These are phyloP conservation scores for Elgaria multicarinata DNA, from an alignment of 2,113 vertebrate genomes.

Conservation along the genomic window DNA sequence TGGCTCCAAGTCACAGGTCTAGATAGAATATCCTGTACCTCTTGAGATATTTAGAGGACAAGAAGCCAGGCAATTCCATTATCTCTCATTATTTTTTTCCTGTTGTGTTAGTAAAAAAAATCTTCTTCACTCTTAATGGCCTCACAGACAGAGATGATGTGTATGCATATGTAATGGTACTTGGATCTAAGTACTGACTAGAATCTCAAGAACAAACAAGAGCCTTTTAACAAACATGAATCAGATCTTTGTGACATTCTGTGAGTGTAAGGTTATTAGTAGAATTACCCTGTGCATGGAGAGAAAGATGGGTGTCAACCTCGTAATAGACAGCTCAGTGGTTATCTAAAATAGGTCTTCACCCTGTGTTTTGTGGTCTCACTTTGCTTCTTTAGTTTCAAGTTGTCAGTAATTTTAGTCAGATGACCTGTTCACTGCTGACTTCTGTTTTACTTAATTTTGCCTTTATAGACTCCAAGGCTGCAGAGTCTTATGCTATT, in stretches of 20 bases:
- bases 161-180: neutral
- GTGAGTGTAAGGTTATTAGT: neutral
- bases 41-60: slow-evolving; percentile 30
- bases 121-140: slow-evolving; percentile 1
- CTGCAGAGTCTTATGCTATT: neutral
- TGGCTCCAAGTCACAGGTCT: neutral
- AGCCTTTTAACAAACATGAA: slow-evolving; percentile 8
- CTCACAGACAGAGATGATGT: neutral
- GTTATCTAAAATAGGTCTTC: neutral
- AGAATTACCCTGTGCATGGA: slow-evolving; percentile 9
- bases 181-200: neutral
- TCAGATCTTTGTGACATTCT: slow-evolving; percentile 15
- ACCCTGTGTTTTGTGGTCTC: neutral
- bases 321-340: slow-evolving; percentile 1
- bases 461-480: neutral
- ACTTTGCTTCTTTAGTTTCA: neutral
- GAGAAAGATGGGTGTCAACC: neutral
- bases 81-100: neutral
- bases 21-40: neutral
- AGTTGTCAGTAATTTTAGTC: slow-evolving; percentile 14
- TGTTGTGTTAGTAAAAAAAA: slow-evolving; percentile 2
- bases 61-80: neutral
- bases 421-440: neutral
- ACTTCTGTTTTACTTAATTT: neutral
- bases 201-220: slow-evolving; percentile 1